These are phyloP conservation scores for Pachyuromys duprasi DNA, from an alignment of 2,797 vertebrate genomes.

Conservation along the genomic window DNA sequence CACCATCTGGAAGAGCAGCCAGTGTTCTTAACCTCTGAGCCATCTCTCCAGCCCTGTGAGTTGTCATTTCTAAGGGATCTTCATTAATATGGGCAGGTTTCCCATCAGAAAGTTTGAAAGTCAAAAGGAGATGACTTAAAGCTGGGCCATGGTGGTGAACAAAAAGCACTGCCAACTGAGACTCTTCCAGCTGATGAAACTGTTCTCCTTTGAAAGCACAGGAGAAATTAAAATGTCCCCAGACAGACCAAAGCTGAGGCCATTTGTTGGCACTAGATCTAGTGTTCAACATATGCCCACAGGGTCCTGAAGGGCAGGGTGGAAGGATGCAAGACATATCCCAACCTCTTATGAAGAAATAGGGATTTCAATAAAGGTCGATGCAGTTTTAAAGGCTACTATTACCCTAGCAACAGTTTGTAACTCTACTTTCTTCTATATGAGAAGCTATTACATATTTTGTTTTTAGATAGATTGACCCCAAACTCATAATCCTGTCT, in stretches of 20 bases:
- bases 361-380: not conserved
- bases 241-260: not conserved
- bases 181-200: not conserved
- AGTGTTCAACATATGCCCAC: not conserved
- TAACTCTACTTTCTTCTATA: not conserved
- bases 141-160: too few species aligned
- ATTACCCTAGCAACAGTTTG: not conserved
- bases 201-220: not conserved
- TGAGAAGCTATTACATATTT: not conserved
- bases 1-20: too few species aligned
- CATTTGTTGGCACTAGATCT: not conserved
- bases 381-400: not conserved
- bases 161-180: not conserved
- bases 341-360: not conserved
- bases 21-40: too few species aligned
- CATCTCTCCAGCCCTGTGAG: too few species aligned
- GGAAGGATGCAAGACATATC: not conserved
- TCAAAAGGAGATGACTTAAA: not conserved
- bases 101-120: not conserved
- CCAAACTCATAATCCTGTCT: not conserved
- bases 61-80: not conserved
- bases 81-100: not conserved
- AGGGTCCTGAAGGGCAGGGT: not conserved
- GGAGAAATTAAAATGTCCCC: not conserved
- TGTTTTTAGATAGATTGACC: not conserved